phyloP scores from a whole-genome alignment of 2,888 invertebrate species.

The Chalcosyrphus nemorum region DNA sequence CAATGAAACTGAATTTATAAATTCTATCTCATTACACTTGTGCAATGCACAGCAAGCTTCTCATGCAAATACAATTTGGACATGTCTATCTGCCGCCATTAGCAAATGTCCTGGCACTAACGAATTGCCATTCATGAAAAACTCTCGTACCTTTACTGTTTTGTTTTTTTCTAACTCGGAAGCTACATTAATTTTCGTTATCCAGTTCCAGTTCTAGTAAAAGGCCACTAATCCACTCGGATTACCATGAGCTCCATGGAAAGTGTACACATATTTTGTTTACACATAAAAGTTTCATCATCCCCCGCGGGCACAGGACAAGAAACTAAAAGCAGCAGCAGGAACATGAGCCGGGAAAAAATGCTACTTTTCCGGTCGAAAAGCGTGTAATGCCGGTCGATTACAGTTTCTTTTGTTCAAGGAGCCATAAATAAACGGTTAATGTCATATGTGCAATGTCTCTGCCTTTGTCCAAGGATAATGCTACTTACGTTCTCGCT shows the following conservation, averaged over 20 bases:
- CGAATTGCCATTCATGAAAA: not conserved
- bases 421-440: conserved; percentile 56
- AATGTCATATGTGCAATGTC: conserved; percentile 57
- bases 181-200: conserved; percentile 10
- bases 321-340: not conserved
- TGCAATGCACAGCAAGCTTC: not conserved
- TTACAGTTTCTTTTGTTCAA: conserved; percentile 49
- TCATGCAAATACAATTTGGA: not conserved
- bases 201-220: not conserved
- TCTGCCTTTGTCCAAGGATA: conserved; percentile 38
- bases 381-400: conserved; percentile 25
- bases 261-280: not conserved
- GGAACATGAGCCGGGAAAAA: not conserved
- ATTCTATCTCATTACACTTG: not conserved
- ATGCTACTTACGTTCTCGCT: conserved; percentile 50
- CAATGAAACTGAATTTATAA: not conserved
- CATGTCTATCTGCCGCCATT: not conserved
- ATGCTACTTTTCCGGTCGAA: not conserved
- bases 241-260: not conserved
- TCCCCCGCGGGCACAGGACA: not conserved
- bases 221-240: conserved; percentile 11
- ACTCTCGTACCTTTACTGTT: not conserved
- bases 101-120: not conserved
- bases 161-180: not conserved
- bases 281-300: not conserved